Base-by-base conservation (phyloP, 2,888 invertebrate species). In the Lasioglossum leucozonium region DNA sequence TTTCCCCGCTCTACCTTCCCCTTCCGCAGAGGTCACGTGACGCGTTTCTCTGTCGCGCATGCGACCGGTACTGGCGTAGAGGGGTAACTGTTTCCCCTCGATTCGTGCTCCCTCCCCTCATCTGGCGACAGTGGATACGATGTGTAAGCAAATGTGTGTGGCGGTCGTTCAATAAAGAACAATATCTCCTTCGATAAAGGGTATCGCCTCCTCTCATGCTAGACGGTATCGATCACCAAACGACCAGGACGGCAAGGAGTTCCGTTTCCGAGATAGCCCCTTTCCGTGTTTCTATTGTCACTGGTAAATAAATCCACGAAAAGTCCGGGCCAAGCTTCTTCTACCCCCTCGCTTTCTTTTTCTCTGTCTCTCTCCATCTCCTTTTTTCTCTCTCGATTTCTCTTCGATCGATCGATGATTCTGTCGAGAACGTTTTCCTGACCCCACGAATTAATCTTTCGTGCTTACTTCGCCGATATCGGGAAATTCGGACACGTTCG, bases 371-470 rank as follows among this genome's bases (percentile, higher is more conserved):
- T 40, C 13, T 11, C 26, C 4, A 4, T 6, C 16, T 6, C 2
- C 4, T 2, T 0, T 34, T 34, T 3, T 11, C 1, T 4, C 58
- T 13, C 26, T 55, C 58, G 13, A 2, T 13, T 3, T 58, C 16
- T 42, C 51, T 22, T 22, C 22, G 73, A 8, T 13, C 73, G 75
- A 86, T 86, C 83, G 76, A 82, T 86, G 81, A 79, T 80, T 55
- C 77, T 75, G 77, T 74, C 80, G 73, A 44, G 58, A 74, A 80
- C 73, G 47, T 81, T 88, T 72, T 47, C 72, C 72, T 47, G 40
- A 40, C 79, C 76, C 62, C 71, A 44, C 69, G 78, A 88, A 86
- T 88, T 88, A 88, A 88, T 86, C 81, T 84, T 67, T 69, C 71
- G 55, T 37, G 34, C 37, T 85, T 69, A 67, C 22, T 55, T 51